Base-by-base conservation (phyloP, 2,888 invertebrate species). In the Drosophila pseudotalamancana region DNA sequence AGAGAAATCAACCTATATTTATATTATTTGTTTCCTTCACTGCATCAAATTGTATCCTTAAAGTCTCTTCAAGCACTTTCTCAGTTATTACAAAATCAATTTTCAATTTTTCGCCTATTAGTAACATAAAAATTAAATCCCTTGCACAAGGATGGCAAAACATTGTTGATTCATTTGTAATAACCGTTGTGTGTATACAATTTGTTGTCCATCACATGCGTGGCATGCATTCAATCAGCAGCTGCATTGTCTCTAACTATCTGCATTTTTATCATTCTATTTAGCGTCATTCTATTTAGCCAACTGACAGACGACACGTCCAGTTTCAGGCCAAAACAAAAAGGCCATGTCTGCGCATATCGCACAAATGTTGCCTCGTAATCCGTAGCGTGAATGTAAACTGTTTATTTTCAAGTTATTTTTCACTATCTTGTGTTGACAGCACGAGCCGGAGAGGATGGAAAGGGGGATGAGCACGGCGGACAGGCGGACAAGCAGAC, bases 381-480 rank as follows among this genome's bases (percentile, higher is more conserved):
- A 61, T 76, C 62, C 73, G 56, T 57, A 46, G 31, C 42, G 61
- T 54, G 61, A 63, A 35, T 62, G 54, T 68, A 59, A 74, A 75
- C 67, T 75, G 75, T 77, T 77, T 77, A 72, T 72, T 62, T 77
- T 70, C 62, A 72, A 77, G 64, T 77, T 76, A 78, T 76, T 78
- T 73, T 76, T 66, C 73, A 78, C 73, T 73, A 70, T 75, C 70
- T 70, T 76, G 65, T 64, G 69, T 61, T 78, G 72, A 78, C 75
- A 77, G 72, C 66, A 16, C n/a, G 21, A 16, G 45, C 34, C 35
- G 21, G n/a, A 23, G 35, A 18, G 46, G 11, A 34, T 39, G 23
- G 42, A 43, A 11, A 3, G 29, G 29, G 12, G 25, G 12, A 25
- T 9, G 27, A 37, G 55, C 18, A 23, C 4, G 23, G 18, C n/a